These are phyloP conservation scores for Bos indicus DNA, from an alignment of 2,113 vertebrate species.

Conservation along the genomic window DNA sequence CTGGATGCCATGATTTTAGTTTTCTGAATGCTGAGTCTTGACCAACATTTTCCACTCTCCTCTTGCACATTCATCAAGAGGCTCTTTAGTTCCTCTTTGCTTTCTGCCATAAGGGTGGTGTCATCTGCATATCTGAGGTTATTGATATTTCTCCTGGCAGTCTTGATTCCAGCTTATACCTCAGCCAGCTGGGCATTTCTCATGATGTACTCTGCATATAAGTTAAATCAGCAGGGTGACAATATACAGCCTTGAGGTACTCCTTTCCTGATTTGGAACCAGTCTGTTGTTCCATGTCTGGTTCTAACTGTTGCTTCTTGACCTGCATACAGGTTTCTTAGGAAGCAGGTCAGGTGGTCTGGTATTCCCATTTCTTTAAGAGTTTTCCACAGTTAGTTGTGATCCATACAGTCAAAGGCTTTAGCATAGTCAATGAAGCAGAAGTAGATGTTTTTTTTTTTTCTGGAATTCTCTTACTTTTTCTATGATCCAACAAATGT, in stretches of 20 bases:
- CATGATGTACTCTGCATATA: not conserved
- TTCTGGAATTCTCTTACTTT: not conserved
- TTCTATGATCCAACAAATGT: not conserved
- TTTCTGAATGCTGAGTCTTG: not conserved
- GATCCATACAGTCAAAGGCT: not conserved
- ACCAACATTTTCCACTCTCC: not conserved
- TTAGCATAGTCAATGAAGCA: not conserved
- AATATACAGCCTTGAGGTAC: not conserved
- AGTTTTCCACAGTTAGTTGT: not conserved
- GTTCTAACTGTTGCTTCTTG: not conserved
- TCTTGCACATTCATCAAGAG: not conserved
- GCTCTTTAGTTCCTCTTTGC: not conserved
- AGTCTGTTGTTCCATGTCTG: not conserved
- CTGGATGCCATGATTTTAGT: not conserved
- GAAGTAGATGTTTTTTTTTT: not conserved
- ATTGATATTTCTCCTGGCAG: not conserved
- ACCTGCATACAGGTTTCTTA: not conserved
- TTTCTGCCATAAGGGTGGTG: not conserved
- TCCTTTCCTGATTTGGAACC: not conserved
- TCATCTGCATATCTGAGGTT: not conserved
- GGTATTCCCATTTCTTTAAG: not conserved
- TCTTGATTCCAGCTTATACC: not conserved
- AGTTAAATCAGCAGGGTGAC: not conserved
- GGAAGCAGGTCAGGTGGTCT: not conserved
- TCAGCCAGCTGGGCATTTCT: too few relatives aligned